Conservation (phyloP, 2,888 invertebrate genomes). For the Helobdella robusta region DNA sequence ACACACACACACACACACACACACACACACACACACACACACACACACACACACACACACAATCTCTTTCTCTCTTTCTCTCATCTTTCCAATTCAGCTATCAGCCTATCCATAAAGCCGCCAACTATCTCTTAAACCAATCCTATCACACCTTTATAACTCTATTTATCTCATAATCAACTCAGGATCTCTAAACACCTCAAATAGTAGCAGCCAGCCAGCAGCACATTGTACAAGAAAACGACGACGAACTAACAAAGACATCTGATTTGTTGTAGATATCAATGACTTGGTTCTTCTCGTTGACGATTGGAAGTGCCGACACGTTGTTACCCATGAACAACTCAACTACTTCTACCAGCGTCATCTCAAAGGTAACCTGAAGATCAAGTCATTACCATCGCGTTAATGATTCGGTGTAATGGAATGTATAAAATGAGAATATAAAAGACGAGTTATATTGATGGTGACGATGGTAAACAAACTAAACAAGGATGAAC, state of each 20-base stretch:
- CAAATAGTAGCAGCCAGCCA: neutral
- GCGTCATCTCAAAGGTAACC: conserved; percentile 13
- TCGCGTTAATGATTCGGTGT: too few relatives aligned
- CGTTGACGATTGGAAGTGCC: conserved; percentile 15
- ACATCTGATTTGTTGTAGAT: conserved; percentile 19
- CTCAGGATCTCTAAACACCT: neutral
- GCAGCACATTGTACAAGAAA: neutral
- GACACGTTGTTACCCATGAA: conserved; percentile 17
- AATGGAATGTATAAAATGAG: too few relatives aligned
- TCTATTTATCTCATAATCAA: neutral
- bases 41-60: too few relatives aligned
- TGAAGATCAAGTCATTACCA: too few relatives aligned
- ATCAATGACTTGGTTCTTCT: conserved; percentile 7
- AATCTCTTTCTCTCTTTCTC: too few relatives aligned
- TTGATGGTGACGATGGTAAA: too few relatives aligned
- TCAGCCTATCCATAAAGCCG: neutral
- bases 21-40: too few relatives aligned
- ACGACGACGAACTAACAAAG: neutral
- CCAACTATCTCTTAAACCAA: neutral
- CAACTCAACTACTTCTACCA: conserved; percentile 15
- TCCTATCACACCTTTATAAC: neutral
- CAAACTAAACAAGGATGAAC: too few relatives aligned
- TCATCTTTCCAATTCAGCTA: neutral
- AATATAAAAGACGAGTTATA: too few relatives aligned
- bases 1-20: too few relatives aligned